Evolutionary conservation across 2,113 vertebrate genomes (phyloP), one percentile per base, ranked within the genome.

Genomic region (Tenrec ecaudatus): DNA sequence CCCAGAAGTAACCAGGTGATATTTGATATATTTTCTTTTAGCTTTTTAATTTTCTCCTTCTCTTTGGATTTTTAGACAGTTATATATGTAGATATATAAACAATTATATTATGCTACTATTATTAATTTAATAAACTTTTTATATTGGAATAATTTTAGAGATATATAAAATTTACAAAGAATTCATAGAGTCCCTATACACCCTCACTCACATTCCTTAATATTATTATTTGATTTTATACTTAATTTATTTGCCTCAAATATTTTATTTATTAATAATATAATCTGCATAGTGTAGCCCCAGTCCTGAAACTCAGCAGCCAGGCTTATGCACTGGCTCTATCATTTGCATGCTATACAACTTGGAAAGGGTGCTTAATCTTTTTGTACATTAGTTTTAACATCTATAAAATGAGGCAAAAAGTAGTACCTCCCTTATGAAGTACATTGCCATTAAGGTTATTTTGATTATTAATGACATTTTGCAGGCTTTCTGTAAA

Each of bases 191-290:
- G 3, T 94, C 58, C 4, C 16, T 75, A 4, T 27, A 83, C 86
- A 62, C 1, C 11, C 68, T 86, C 6, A 10, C 17, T 14, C 0
- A 82, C 19, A 0, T 81, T 79, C 11, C 0, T 6, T n/a, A 53
- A 53, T 87, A 75, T 27, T 58, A 82, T 58, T 73, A 62, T 60
- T 91, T 86, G 53, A 76, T 81, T 71, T 92, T 29, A 76, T n/a
- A 23, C 80, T 27, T 0, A 71, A 71, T 53, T 47, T 10, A 47
- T 73, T 10, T 4, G 4, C 33, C 82, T 90, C 11, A 60, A 29
- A 33, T 69, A n/a, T 58, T 40, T 80, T 78, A 1, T 6, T 57
- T 3, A 86, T 6, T 19, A 58, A 40, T 79, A 89, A 8, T 29
- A 73, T 25, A 62, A 23, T 75, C 8, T 90, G 3, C 9, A 81